Conservation (phyloP, 1,140 invertebrate species). For the Anastrepha ludens region DNA sequence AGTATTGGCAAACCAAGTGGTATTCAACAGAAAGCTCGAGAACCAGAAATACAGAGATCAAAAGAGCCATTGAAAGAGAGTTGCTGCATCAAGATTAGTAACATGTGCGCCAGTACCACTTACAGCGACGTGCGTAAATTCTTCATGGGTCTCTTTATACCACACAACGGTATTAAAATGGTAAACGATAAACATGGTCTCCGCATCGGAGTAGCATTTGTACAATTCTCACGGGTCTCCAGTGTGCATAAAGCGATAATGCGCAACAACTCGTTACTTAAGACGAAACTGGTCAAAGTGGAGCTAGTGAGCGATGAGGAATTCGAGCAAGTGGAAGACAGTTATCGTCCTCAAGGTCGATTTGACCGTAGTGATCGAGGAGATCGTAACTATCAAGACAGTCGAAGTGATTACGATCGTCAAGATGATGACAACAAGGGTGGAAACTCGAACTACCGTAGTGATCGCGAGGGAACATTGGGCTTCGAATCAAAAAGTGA, state of each 20-base stretch:
- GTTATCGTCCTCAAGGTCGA: constrained; percentile 56
- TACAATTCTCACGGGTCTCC: constrained; percentile 83
- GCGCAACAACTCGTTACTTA: constrained; percentile 77
- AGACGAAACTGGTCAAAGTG: constrained; percentile 75
- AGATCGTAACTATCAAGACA: constrained; percentile 8
- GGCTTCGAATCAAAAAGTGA: constrained; percentile 52
- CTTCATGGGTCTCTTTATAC: constrained; percentile 86
- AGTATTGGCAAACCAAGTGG: constrained; percentile 14
- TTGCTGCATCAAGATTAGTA: constrained; percentile 82
- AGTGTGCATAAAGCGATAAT: constrained; percentile 83
- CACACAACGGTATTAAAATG: constrained; percentile 89
- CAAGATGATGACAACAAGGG: constrained; percentile 23
- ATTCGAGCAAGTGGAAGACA: constrained; percentile 66
- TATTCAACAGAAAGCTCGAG: not conserved
- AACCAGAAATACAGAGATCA: constrained; percentile 11
- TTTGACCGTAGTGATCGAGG: constrained; percentile 34
- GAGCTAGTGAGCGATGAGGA: constrained; percentile 65
- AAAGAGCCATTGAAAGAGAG: constrained; percentile 64
- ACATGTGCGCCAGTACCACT: constrained; percentile 80
- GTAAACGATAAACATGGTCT: constrained; percentile 87
- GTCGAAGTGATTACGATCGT: constrained; percentile 50
- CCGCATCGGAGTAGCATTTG: constrained; percentile 85
- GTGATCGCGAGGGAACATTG: not conserved
- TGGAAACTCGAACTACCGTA: not conserved
- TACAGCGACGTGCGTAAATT: constrained; percentile 88